A percentile compares a stretch with the other conserved stretches of the same genome.
Evolutionary conservation across 2,113 vertebrate genomes (phyloP).

Genomic region (Alligator sinensis): DNA sequence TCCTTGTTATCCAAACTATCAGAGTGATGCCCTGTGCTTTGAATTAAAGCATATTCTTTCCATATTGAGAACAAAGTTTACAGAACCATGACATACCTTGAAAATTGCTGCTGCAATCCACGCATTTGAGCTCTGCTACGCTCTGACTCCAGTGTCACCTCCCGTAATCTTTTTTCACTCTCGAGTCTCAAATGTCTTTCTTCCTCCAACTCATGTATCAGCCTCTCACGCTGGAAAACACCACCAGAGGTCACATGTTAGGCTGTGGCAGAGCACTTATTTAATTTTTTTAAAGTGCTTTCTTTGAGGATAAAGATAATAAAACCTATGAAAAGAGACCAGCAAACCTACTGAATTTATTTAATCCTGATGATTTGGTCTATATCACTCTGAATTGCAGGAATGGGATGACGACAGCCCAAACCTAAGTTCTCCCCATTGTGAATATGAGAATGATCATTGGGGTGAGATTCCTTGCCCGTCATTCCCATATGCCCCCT

Average conservation of each 20-base stretch:
- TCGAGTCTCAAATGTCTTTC: constrained; percentile 90
- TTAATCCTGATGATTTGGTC: not conserved
- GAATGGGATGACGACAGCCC: too few relatives aligned
- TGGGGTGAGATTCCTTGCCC: too few relatives aligned
- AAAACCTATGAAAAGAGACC: not conserved
- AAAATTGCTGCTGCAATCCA: constrained; percentile 89
- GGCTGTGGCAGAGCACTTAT: not conserved
- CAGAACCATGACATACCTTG: constrained; percentile 80
- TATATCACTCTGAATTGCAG: not conserved
- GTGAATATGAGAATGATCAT: too few relatives aligned
- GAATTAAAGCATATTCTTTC: not conserved
- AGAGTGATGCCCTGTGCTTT: not conserved
- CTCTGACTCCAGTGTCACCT: constrained; percentile 89
- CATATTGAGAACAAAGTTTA: not conserved
- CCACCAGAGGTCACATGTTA: not conserved
- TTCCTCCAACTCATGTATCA: constrained; percentile 94
- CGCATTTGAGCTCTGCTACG: constrained; percentile 87
- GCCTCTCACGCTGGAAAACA: constrained; percentile 88
- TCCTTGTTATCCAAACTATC: not conserved
- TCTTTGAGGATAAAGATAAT: not conserved
- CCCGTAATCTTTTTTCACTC: constrained; percentile 88
- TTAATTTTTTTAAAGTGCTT: not conserved
- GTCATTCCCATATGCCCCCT: too few relatives aligned
- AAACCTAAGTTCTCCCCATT: too few relatives aligned
- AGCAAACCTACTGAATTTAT: not conserved